Evolutionary conservation across 2,113 vertebrate species (phyloP).

Genomic region (Sturnira hondurensis): DNA sequence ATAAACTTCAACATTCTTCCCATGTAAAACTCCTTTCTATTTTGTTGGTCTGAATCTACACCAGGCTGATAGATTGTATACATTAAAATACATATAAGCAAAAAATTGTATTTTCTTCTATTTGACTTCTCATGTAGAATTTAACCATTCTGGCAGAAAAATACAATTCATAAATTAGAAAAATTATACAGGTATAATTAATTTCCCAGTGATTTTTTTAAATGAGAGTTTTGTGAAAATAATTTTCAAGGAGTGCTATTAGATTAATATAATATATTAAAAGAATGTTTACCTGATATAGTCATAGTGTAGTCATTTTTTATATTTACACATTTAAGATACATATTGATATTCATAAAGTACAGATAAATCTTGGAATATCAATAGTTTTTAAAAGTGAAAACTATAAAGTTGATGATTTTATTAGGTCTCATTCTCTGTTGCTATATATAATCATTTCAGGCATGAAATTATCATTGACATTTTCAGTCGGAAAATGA

Average conservation of each 20-base stretch:
- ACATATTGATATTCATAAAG: not conserved
- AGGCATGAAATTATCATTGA: slow-evolving; percentile 14
- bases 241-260: not conserved
- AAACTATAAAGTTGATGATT: not conserved
- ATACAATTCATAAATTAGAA: not conserved
- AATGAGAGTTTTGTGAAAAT: not conserved
- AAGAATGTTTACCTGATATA: not conserved
- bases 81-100: not conserved
- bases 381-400: not conserved
- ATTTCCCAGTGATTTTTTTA: not conserved
- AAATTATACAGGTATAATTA: not conserved
- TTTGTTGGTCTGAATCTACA: not conserved
- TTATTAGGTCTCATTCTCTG: not conserved
- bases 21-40: not conserved
- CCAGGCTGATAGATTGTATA: rapidly evolving
- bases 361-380: not conserved
- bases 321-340: not conserved
- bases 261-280: not conserved
- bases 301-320: not conserved
- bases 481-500: slow-evolving; percentile 46
- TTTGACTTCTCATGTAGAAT: not conserved
- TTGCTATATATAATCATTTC: not conserved
- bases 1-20: too few relatives aligned
- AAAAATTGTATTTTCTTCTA: not conserved
- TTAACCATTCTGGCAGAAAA: not conserved